Evolutionary conservation across 2,797 vertebrate genomes (phyloP).

Genomic region (Lepus townsendii): DNA sequence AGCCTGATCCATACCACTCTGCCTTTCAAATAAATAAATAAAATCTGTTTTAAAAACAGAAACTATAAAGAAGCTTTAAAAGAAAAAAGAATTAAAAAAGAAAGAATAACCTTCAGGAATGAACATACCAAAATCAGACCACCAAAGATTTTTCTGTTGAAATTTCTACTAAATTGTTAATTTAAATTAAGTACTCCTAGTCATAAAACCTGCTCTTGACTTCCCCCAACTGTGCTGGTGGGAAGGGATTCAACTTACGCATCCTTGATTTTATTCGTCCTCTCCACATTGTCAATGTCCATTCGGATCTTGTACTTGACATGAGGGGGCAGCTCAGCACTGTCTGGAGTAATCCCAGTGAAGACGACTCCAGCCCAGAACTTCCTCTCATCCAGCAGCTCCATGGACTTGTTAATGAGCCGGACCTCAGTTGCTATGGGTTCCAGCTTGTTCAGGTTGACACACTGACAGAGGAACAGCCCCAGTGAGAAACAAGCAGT

Average conservation of each 20-base stretch:
- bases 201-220: not conserved
- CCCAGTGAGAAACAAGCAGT: not conserved
- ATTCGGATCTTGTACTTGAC: conserved; percentile 99
- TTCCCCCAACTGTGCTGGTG: not conserved
- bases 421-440: conserved; percentile 94
- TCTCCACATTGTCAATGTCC: conserved; percentile 99
- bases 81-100: not conserved
- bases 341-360: conserved; percentile 91
- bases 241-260: conserved; percentile 88
- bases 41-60: too few relatives aligned
- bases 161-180: not conserved
- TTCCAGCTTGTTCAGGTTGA: conserved; percentile 98
- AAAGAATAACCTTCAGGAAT: not conserved
- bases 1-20: too few relatives aligned
- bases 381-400: conserved; percentile 94
- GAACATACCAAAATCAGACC: conserved; percentile 1
- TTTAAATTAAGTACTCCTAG: not conserved
- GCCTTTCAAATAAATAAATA: too few relatives aligned
- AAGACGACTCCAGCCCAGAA: conserved; percentile 99
- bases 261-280: conserved; percentile 99
- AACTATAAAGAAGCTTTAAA: too few relatives aligned
- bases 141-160: not conserved
- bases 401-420: conserved; percentile 96
- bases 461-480: conserved; percentile 90
- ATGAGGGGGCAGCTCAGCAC: conserved; percentile 92